Evolutionary conservation across 2,113 vertebrate genomes (phyloP).

Genomic region (Pelusios castaneus): DNA sequence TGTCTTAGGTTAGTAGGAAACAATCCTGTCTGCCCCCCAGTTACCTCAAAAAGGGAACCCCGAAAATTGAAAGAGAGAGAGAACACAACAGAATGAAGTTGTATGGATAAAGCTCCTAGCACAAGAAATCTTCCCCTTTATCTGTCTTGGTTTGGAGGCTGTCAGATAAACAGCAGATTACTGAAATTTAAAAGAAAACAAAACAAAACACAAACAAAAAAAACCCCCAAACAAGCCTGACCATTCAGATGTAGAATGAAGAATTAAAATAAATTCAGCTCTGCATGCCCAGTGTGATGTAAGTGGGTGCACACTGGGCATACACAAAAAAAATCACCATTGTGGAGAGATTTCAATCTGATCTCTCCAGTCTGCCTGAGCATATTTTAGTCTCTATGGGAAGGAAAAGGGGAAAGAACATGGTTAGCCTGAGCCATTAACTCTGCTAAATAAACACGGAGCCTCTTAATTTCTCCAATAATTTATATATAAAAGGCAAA

Average conservation of each 20-base stretch:
- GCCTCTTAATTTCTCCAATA: neutral
- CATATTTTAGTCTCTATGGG: neutral
- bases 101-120: neutral
- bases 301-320: neutral
- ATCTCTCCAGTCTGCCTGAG: neutral
- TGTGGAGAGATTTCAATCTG: fast-evolving
- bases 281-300: neutral
- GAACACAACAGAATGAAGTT: neutral
- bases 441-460: neutral
- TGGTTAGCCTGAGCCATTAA: neutral
- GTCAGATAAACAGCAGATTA: neutral
- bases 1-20: neutral
- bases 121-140: neutral
- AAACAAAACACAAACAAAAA: no score
- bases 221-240: neutral
- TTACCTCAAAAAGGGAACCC: neutral
- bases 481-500: neutral
- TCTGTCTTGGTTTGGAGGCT: neutral
- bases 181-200: neutral
- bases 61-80: fast-evolving
- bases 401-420: neutral
- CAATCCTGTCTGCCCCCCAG: neutral
- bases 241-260: neutral
- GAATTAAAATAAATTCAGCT: fast-evolving
- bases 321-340: neutral